Base-by-base conservation (phyloP, 2,113 vertebrate genomes). In the Xyrauchen texanus region DNA sequence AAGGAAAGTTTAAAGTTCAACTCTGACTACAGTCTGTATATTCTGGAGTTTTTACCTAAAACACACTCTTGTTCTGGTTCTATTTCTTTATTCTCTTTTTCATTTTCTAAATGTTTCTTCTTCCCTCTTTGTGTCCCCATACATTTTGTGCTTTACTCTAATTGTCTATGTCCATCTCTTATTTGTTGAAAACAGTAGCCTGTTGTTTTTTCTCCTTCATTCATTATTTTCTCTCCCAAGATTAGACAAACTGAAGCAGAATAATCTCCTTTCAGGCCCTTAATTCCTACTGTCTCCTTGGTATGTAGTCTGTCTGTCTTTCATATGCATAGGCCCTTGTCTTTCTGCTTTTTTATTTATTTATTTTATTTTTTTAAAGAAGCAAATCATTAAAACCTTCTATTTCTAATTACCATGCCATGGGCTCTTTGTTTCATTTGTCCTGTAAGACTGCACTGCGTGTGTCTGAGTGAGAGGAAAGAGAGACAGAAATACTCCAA, bases 231-330 rank as follows among this genome's bases (percentile, higher is more conserved):
- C 15, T 34, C 51, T 11, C 51, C 8, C 34, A 65, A 65, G 61
- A 53, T 76, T 65, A 76, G 61, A 65, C 61, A 45, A 65, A 76
- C 47, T 63, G 62, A 76, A 64, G 73, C 73, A 76, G 73, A 76
- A 76, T 52, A 76, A 76, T 76, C 34, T 65, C 60, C 21, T 76
- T 65, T 45, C 73, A 76, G 73, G 49, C 73, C 53, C 62, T 49
- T 65, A 76, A 76, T 76, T 65, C 62, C 73, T 45, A 49, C 58
- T 76, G 73, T 65, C 73, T 53, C 62, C 61, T 65, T 13, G 21
- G 21, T 47, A 15, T 76, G 21, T 61, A 74, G 57, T 76, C 73
- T 55, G 73, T 65, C 49, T 76, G 61, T 53, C 73, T 65, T 74
- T 74, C 58, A 74, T 15, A 74, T 46, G 51, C 21, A 63, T 74